Percentiles rank a stretch among this genome's conserved stretches.
phyloP scores from a whole-genome alignment of 2,113 vertebrate species.

The Ardeotis arabs region DNA sequence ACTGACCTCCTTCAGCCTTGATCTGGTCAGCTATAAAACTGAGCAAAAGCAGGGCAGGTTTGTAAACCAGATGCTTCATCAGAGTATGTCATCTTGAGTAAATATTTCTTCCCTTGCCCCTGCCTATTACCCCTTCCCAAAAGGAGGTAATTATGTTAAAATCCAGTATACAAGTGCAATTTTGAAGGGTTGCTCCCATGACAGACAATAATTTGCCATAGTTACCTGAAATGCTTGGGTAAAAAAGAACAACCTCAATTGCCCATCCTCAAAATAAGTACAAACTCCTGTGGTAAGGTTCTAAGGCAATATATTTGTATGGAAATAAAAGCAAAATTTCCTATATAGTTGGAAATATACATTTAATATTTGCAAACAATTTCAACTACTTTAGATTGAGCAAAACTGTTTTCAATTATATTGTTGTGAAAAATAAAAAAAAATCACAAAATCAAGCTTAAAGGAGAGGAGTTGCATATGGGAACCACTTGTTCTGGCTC shows the following conservation, averaged over 20 bases:
- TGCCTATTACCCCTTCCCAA: background rate
- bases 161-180: background rate
- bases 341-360: background rate
- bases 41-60: slow-evolving; percentile 2
- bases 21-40: background rate
- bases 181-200: background rate
- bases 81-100: background rate
- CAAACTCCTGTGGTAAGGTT: background rate
- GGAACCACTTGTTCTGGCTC: background rate
- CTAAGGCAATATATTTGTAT: background rate
- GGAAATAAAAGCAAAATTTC: background rate
- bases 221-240: background rate
- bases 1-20: background rate
- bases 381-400: slow-evolving; percentile 12
- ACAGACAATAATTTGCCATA: background rate
- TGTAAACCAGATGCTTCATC: background rate
- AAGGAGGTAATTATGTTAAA: background rate
- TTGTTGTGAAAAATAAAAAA: background rate
- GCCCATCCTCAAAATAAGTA: background rate
- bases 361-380: slow-evolving; percentile 2
- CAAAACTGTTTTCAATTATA: background rate
- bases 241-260: background rate
- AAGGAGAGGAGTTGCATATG: background rate
- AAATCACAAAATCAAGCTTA: background rate
- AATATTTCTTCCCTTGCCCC: background rate